Conservation (phyloP, 2,797 vertebrate genomes). For the Apogon hyalosoma region DNA sequence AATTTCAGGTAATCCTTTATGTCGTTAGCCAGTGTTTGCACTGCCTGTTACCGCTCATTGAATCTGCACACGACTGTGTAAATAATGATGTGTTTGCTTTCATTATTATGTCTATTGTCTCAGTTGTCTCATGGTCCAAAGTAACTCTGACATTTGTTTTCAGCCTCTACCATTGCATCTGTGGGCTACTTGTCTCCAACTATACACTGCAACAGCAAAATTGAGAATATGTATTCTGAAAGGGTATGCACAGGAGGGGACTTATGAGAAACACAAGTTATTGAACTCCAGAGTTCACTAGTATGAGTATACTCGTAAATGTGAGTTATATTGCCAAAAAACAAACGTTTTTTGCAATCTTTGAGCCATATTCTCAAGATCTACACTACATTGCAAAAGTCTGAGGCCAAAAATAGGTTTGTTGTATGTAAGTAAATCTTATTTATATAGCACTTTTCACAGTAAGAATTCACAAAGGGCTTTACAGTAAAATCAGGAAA, state of each 20-base stretch:
- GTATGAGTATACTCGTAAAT: too few species aligned
- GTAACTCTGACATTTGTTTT: conserved; percentile 5
- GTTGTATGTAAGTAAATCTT: too few species aligned
- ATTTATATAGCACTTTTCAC: too few species aligned
- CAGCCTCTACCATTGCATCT: background rate
- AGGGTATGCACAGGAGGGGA: background rate
- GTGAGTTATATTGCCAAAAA: too few species aligned
- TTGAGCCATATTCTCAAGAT: too few species aligned
- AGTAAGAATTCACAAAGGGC: too few species aligned
- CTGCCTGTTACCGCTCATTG: conserved; percentile 20
- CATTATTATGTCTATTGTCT: conserved; percentile 21
- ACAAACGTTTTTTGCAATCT: too few species aligned
- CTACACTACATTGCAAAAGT: too few species aligned
- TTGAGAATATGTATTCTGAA: background rate
- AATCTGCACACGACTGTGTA: conserved; percentile 43
- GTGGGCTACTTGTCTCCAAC: background rate
- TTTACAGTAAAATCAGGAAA: too few species aligned
- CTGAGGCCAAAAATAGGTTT: too few species aligned
- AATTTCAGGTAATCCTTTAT: conserved; percentile 16
- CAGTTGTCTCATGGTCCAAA: conserved; percentile 17
- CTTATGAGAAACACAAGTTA: conserved; percentile 1
- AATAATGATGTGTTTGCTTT: conserved; percentile 21
- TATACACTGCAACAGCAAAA: background rate
- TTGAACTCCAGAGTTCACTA: background rate
- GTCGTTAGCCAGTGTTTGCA: conserved; percentile 44